Base-by-base conservation (phyloP, 2,797 vertebrate genomes). In the Pterois miles region DNA sequence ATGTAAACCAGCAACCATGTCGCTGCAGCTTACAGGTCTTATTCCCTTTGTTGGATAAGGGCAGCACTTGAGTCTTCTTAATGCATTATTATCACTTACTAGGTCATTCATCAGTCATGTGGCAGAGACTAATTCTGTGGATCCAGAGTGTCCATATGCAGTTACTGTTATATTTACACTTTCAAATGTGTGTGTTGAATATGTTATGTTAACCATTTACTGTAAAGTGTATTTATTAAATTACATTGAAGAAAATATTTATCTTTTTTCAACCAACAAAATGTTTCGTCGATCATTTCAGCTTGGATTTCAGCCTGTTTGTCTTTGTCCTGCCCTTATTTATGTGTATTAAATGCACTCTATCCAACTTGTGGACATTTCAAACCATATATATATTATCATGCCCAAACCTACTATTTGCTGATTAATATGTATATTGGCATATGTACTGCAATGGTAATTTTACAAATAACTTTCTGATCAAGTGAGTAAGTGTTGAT, bases 141-240 rank as follows among this genome's bases (percentile, higher is more conserved):
- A 71, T 58, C 16, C 31, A 57, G 25, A 18, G 3, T 65, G 40
- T 53, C 20, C 18, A 36, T 27, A 27, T 52, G 34, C 48, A 59
- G 50, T 53, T 68, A 34, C 36, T 80, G n/a, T 81, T 46, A 36
- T 31, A 36, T 48, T 62, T 11, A 25, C 27, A 25, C 14, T 68
- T 22, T 71, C 20, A 46, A 27, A 13, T 27, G 40, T 64, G 22
- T 70, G 52, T 91, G 56, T 59, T 68, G 1, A 58, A 46, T 69
- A 43, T 81, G 36, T 29, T 67, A 65, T 74, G 25, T 80, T 46
- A 40, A 59, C 52, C 4, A 18, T 69, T 54, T 84, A 56, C 54
- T 85, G 67, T 86, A 67, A 76, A 81, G 20, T 68, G 29, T 83
- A 80, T 91, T 87, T 84, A 87, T 86, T 83, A 65, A 85, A 84